Percentiles rank a stretch among this genome's conserved stretches.
Conservation (phyloP, 1,140 invertebrate genomes). For the Dendroctonus valens region DNA sequence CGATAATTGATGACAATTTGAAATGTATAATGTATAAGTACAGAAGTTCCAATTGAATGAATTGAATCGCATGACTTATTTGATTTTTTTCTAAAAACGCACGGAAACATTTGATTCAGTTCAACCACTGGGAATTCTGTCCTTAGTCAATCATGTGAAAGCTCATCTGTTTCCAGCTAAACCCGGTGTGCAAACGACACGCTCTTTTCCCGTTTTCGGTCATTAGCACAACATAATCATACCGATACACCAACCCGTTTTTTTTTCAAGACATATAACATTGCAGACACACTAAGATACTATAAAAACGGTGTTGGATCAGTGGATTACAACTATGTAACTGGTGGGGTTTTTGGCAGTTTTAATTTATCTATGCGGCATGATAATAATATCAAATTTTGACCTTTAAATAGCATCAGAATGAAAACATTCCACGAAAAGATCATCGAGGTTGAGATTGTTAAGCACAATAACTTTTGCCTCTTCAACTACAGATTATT, state of each 20-base stretch:
- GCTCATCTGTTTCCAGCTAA: conserved; percentile 26
- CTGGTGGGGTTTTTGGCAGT: conserved; percentile 12
- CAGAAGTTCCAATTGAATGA: too few relatives aligned
- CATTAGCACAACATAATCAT: conserved; percentile 34
- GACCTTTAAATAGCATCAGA: not conserved
- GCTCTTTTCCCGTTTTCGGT: conserved; percentile 36
- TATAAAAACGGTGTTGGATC: conserved; percentile 32
- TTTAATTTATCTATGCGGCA: not conserved
- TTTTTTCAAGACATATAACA: conserved; percentile 2
- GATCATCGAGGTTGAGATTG: too few relatives aligned
- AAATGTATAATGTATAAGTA: too few relatives aligned
- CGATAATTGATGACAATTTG: too few relatives aligned
- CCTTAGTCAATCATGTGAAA: conserved; percentile 7
- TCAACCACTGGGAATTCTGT: too few relatives aligned
- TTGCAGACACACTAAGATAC: not conserved
- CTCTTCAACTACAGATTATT: too few relatives aligned
- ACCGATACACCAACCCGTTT: conserved; percentile 33
- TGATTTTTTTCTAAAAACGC: too few relatives aligned
- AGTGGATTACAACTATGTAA: conserved; percentile 33
- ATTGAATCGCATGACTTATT: too few relatives aligned
- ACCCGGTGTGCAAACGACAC: conserved; percentile 35
- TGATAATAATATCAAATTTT: not conserved
- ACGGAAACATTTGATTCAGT: too few relatives aligned
- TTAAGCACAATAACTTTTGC: too few relatives aligned
- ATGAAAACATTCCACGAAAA: too few relatives aligned